Conservation (phyloP, 2,888 invertebrate species). For the Yponomeuta cagnagella region DNA sequence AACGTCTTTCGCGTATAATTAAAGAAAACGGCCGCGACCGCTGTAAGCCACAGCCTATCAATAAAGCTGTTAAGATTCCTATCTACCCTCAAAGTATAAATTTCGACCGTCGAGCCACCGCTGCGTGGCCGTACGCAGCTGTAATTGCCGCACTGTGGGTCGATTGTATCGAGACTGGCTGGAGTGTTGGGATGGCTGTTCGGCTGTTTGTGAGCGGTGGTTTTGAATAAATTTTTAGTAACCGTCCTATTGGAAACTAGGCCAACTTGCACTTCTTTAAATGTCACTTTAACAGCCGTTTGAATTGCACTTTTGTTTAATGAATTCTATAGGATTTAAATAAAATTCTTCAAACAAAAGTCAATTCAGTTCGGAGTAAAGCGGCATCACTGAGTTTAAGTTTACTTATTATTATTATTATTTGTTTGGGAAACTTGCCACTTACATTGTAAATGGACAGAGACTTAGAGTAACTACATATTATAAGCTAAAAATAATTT, state of each 20-base stretch:
- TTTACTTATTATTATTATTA: no score
- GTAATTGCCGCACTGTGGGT: constrained; percentile 3
- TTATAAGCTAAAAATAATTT: no score
- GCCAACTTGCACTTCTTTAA: neutral
- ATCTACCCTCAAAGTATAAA: constrained; percentile 54
- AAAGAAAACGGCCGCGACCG: constrained; percentile 17
- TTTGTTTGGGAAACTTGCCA: no score
- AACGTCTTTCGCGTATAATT: constrained; percentile 16
- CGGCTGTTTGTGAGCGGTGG: neutral
- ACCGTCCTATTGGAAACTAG: neutral
- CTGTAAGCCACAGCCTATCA: constrained; percentile 22
- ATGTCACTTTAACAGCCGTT: no score
- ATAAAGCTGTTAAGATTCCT: constrained; percentile 50
- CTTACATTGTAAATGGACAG: no score
- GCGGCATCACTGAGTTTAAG: no score
- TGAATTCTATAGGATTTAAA: no score
- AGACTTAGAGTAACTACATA: no score
- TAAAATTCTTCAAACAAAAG: no score
- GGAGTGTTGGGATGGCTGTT: neutral
- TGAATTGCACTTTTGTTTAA: no score
- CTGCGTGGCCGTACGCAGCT: constrained; percentile 17
- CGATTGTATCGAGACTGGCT: neutral
- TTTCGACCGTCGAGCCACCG: constrained; percentile 29
- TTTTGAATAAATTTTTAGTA: neutral
- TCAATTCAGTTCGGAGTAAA: no score